Evolutionary conservation across 2,113 vertebrate genomes (phyloP), one percentile per base, ranked within the genome.

Genomic region (Petrocephalus microphthalmus): DNA sequence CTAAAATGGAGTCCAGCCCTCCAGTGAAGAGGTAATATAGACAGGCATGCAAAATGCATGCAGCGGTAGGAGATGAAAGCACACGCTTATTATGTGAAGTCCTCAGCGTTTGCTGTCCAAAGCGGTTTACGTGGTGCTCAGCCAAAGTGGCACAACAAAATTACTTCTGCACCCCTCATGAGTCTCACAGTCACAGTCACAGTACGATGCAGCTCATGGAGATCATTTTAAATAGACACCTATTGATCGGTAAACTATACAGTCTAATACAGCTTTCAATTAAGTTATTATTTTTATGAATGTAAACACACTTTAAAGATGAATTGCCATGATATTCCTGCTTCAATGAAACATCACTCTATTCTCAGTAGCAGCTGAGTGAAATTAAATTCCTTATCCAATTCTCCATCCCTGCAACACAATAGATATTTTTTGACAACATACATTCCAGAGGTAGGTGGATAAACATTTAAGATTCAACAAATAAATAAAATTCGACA

Each of bases 1-100:
- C 81, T 83, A 20, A 49, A 83, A 83, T 83, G 45, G 81, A 49
- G 81, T 49, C 81, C 81, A 83, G 81, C 81, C 45, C 81, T 83
- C 81, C 81, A 49, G 81, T 83, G 45, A 49, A 83, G 81, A 22
- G 45, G 37, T 83, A 83, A 83, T 83, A 83, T 49, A 45, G 81
- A 45, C 81, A 83, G 81, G 42, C 81, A 83, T 49, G 45, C 81
- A 22, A 83, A 83, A 47, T 49, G 49, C 42, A 83, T 49, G 81
- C 81, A 83, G 81, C 49, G 81, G 42, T 83, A 47, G 37, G 49
- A 83, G 81, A 45, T 47, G 37, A 83, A 83, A 83, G 81, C 20
- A 47, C 45, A 78, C 13, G 7, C 29, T 78, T 78, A 78, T 83
- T 83, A 49, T 47, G 17, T 17, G 45, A 49, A 20, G 37, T 83